Evolutionary conservation across 2,113 vertebrate species (phyloP), one percentile per base, ranked within the genome.

Genomic region (Puffinus mauretanicus): DNA sequence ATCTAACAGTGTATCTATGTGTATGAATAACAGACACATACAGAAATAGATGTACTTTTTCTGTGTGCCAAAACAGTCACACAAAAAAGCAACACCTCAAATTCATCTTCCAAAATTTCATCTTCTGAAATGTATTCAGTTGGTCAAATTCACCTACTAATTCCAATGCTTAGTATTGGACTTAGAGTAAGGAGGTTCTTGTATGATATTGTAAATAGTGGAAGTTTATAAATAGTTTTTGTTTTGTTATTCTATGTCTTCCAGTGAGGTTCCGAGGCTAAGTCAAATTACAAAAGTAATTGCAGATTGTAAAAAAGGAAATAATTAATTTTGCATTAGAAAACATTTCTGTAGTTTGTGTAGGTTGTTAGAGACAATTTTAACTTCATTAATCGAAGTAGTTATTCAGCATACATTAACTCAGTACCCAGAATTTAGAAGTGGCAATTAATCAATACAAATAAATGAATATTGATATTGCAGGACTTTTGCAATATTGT

Each of bases 401-500:
- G 81, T 75, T 92, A 87, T 75, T 86, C 70, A 92, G 82, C 60
- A 76, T 66, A 90, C 70, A 81, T 86, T 94, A 96, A 97, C 96
- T 96, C 93, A 87, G 71, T 54, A 22, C 61, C 26, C 49, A 94
- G 89, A 92, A 96, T 80, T 96, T 81, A 85, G 55, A 76, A 96
- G 87, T 91, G 89, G 71, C 89, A 97, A 91, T 29, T 82, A 93
- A 97, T 98, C 97, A 81, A 97, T 98, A 96, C 70, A 94, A 96
- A 96, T 90, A 97, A 98, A 97, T 96, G 44, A 98, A 96, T 96
- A 97, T 96, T 98, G 95, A 98, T 97, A 97, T 58, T 91, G 42
- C 82, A 95, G 92, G 85, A 47, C 58, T 96, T 97, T 57, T 66
- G 92, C 79, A 96, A 93, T 95, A 93, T 70, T 85, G 94, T 96